Evolutionary conservation across 2,888 invertebrate genomes (phyloP).

Genomic region (Sinhomidia bicolor): DNA sequence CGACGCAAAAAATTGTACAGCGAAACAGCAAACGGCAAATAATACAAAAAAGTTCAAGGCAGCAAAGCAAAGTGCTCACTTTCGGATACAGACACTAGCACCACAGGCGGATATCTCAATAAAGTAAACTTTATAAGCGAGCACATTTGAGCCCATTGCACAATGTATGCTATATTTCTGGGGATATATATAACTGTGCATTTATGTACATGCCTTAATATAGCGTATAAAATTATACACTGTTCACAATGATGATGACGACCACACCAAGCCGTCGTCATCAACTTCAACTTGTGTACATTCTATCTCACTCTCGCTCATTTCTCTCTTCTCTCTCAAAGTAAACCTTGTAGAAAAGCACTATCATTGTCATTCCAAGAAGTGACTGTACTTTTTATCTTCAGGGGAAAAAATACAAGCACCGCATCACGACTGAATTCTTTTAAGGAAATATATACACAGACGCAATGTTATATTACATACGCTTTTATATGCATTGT

Average conservation of each 20-base stretch:
- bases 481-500: neutral
- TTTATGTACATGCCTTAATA: neutral
- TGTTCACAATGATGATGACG: constrained; percentile 28
- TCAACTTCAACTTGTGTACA: constrained; percentile 25
- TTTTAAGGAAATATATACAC: constrained; percentile 38
- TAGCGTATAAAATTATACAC: neutral
- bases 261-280: constrained; percentile 25
- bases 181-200: neutral
- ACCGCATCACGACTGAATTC: constrained; percentile 45
- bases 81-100: neutral
- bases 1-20: constrained; percentile 12
- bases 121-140: neutral
- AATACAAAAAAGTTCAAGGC: neutral
- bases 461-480: neutral
- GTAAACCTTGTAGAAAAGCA: constrained; percentile 40
- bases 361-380: constrained; percentile 58
- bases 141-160: too few relatives aligned
- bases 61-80: neutral
- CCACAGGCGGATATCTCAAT: constrained; percentile 42
- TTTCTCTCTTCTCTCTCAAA: neutral
- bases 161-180: too few relatives aligned
- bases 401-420: constrained; percentile 7
- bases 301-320: neutral
- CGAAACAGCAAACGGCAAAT: neutral
- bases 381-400: constrained; percentile 39